phyloP scores from a whole-genome alignment of 2,888 invertebrate genomes.

The Parapristionchus giblindavisi region DNA sequence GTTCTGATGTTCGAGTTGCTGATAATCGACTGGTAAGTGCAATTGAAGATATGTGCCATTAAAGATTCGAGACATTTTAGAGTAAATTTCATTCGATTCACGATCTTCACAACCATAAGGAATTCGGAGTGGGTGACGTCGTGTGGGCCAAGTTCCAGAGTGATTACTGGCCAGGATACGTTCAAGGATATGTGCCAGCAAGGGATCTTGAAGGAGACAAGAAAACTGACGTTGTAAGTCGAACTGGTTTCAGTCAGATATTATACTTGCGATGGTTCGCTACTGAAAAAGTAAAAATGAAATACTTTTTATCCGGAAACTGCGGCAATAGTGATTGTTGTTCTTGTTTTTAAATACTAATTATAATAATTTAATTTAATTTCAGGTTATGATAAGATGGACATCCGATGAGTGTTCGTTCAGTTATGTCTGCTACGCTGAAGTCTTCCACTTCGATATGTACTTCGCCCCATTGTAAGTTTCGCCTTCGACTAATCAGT shows the following conservation, averaged over 20 bases:
- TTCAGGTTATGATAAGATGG: conserved; percentile 21
- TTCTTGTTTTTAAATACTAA: background rate
- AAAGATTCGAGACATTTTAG: too few relatives aligned
- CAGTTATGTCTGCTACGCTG: conserved; percentile 21
- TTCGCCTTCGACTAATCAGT: background rate
- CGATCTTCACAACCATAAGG: conserved; percentile 24
- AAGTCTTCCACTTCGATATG: conserved; percentile 25
- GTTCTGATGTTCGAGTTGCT: too few relatives aligned
- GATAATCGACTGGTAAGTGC: too few relatives aligned
- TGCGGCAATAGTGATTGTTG: too few relatives aligned
- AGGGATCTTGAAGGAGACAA: background rate
- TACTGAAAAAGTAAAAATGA: too few relatives aligned
- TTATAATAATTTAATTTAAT: background rate
- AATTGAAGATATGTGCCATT: too few relatives aligned
- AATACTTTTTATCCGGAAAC: too few relatives aligned
- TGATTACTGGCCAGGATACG: conserved; percentile 31
- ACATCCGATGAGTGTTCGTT: background rate
- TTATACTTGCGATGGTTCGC: background rate
- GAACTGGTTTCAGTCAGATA: background rate
- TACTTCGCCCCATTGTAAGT: conserved; percentile 11
- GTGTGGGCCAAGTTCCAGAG: conserved; percentile 22
- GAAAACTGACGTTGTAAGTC: conserved; percentile 14
- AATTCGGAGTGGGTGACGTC: conserved; percentile 19
- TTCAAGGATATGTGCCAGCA: conserved; percentile 4
- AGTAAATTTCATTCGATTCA: too few relatives aligned